Evolutionary conservation across 2,113 vertebrate species (phyloP), one percentile per base, ranked within the genome.

Genomic region (Hemiprocne comata): DNA sequence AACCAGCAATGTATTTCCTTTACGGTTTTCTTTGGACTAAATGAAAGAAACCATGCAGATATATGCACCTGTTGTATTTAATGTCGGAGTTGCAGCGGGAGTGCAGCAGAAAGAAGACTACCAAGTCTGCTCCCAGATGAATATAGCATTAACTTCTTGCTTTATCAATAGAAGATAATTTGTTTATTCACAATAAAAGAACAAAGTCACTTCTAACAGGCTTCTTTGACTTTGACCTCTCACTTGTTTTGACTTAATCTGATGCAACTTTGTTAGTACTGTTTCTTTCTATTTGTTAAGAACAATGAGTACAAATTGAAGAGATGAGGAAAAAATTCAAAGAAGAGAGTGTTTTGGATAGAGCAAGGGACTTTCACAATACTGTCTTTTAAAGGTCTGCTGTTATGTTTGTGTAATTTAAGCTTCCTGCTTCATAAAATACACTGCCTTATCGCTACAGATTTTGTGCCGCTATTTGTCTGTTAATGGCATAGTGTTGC

Each of bases 1-100:
- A 99, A 98, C 96, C 96, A 96, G 97, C 96, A 97, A 98, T 98
- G 98, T 98, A 98, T 98, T 98, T 46, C 98, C 97, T 98, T 98
- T 98, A 98, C 98, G 98, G 24, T 51, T 51, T 51, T 12, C 50
- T 25, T 51, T 51, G 50, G 50, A 51, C 10, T 51, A 51, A 51
- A 51, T 10, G 50, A 6, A 25, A 23, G 50, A 51, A 51, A 25
- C 23, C 50, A 51, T 51, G 50, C 50, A 51, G 23, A 23, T 25
- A 23, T 51, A 40, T 97, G 97, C 98, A 99, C 98, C 98, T 99
- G 98, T 96, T 98, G 91, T 95, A 97, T 98, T 98, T 98, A 97
- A 98, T 95, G 97, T 96, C 92, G 74, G 87, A 95, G 93, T 62
- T 95, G 51, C 62, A 61, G 69, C 16, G 4, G 51, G 55, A 81